Percentiles rank a stretch among this genome's conserved stretches.
These are phyloP conservation scores for Adelphocoris suturalis DNA, from an alignment of 2,888 invertebrate genomes.

Conservation along the genomic window DNA sequence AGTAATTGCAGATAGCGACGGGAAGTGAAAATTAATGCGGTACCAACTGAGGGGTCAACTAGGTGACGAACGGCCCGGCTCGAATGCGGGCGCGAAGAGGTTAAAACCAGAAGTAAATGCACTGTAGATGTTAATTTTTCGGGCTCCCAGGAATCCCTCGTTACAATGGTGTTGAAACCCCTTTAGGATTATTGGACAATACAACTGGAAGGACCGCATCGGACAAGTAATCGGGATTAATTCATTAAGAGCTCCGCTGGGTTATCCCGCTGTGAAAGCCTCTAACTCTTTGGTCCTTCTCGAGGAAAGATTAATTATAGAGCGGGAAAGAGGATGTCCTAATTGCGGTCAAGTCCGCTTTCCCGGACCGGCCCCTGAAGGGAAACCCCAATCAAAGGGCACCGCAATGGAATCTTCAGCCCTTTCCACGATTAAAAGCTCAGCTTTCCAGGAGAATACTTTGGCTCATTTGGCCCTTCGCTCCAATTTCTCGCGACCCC, in stretches of 20 bases:
- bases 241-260: conserved; percentile 7
- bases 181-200: background rate
- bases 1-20: too few species aligned
- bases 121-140: too few species aligned
- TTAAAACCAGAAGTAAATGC: too few species aligned
- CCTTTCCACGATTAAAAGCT: conserved; percentile 67
- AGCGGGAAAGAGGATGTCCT: conserved; percentile 59
- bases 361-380: conserved; percentile 50
- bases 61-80: too few species aligned
- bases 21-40: too few species aligned
- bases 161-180: background rate
- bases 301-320: conserved; percentile 67
- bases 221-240: conserved; percentile 53
- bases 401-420: conserved; percentile 57
- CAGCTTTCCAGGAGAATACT: conserved; percentile 63
- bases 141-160: too few species aligned
- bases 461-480: conserved; percentile 49
- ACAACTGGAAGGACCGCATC: background rate
- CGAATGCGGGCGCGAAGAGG: too few species aligned
- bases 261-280: conserved; percentile 22
- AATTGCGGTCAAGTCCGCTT: conserved; percentile 67
- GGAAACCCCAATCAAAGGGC: conserved; percentile 60
- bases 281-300: conserved; percentile 42
- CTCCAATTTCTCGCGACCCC: conserved; percentile 31
- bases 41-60: too few species aligned